These are phyloP conservation scores for Micromussa lordhowensis DNA, from an alignment of 92 coral and sea anemone genomes.

Conservation along the genomic window DNA sequence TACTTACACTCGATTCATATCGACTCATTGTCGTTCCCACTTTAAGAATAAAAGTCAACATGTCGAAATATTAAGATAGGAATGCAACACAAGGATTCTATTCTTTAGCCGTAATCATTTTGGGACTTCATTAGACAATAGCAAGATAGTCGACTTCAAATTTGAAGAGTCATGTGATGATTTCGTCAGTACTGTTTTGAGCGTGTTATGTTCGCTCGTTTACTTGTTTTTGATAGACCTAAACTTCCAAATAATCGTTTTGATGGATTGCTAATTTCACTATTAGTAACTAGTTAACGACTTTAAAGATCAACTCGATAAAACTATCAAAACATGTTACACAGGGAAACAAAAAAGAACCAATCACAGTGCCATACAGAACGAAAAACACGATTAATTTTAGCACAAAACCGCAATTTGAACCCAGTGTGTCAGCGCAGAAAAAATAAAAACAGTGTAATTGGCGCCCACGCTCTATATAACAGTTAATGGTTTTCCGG, in stretches of 20 bases:
- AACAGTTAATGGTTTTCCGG: conserved; percentile 53
- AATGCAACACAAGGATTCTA: background rate
- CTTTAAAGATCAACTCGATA: conserved; percentile 6
- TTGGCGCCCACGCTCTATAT: conserved; percentile 40
- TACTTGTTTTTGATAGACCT: background rate
- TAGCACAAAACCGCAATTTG: conserved; percentile 29
- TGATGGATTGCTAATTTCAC: background rate
- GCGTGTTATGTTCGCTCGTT: background rate
- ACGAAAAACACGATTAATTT: conserved; percentile 15
- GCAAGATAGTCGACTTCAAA: background rate
- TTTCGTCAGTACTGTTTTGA: background rate
- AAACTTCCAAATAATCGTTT: background rate
- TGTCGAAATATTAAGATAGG: background rate
- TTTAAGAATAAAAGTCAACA: background rate
- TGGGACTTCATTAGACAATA: background rate
- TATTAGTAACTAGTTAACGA: background rate
- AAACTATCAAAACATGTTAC: conserved; percentile 15
- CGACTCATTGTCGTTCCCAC: background rate
- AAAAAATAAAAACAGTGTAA: conserved; percentile 33
- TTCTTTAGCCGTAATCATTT: background rate
- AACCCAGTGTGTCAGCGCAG: conserved; percentile 20
- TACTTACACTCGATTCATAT: background rate
- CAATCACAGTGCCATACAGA: conserved; percentile 26
- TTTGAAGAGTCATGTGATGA: background rate
- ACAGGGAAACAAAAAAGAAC: conserved; percentile 8